Evolutionary conservation across 2,113 vertebrate genomes (phyloP), one percentile per base, ranked within the genome.

Genomic region (Trichomycterus rosablanca): DNA sequence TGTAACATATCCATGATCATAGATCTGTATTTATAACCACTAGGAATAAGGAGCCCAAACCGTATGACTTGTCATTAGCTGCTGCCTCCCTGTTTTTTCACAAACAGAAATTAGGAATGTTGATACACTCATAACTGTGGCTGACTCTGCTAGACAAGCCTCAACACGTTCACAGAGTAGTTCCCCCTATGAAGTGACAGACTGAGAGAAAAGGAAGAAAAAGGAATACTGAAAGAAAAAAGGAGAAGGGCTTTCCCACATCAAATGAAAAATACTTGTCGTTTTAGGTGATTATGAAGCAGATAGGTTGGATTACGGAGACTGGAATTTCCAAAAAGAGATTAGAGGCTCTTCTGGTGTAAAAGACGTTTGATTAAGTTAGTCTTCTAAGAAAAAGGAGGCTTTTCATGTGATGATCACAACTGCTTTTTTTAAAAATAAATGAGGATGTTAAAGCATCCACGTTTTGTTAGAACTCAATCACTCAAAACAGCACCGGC

Each of bases 71-170:
- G 18, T 69, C 76, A 75, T 75, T 78, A 76, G 79, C 74, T 70
- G 72, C 81, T 83, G 81, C 81, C 76, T 79, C 80, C 49, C 73
- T 78, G 78, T 82, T 84, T 84, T 85, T 80, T 77, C 55, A 68
- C 72, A 73, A 80, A 84, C 81, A 83, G 67, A 87, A 83, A 87
- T 86, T 82, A 79, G 82, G 82, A 85, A 85, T 84, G 81, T 78
- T 78, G 83, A 86, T 82, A 81, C 80, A 76, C 78, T 84, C 80
- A 85, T 82, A 81, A 83, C 81, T 85, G 83, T 63, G 78, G 79
- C 81, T 86, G 76, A 74, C 79, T 81, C 66, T 60, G 78, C 77
- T 53, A 48, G 76, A 75, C 86, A 81, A 81, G 86, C 55, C 72
- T 46, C 9, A 7, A 67, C 87, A 77, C 73, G 85, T 80, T 87